These are phyloP conservation scores for Brachyptera risi DNA, from an alignment of 2,888 invertebrate species.

Conservation along the genomic window DNA sequence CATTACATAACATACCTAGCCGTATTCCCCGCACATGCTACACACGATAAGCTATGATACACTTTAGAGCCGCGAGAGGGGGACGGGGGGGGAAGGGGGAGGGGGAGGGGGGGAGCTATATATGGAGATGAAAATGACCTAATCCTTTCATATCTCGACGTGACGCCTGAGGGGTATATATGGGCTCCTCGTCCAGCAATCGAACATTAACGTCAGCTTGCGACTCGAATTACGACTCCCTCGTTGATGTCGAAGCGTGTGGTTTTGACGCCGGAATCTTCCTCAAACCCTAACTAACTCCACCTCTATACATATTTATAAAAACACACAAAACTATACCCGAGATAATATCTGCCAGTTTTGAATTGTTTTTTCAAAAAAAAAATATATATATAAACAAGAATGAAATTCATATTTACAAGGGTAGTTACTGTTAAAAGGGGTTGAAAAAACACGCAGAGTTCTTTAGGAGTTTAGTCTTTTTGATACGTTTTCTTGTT, in stretches of 20 bases:
- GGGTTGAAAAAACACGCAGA: too few species aligned
- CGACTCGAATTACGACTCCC: constrained; percentile 31
- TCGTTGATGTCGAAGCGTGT: constrained; percentile 29
- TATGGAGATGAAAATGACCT: constrained; percentile 32
- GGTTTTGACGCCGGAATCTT: constrained; percentile 9
- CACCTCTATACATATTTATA: too few species aligned
- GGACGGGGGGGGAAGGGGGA: neutral
- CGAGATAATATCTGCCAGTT: neutral
- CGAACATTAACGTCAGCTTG: constrained; percentile 31
- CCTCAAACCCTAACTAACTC: too few species aligned
- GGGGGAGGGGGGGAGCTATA: neutral
- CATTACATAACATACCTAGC: constrained; percentile 5
- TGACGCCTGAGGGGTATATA: constrained; percentile 31
- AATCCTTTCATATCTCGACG: constrained; percentile 32
- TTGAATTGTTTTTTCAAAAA: neutral
- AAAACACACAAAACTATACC: neutral
- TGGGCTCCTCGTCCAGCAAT: too few species aligned
- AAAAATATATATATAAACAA: neutral
- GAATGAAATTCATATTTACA: neutral
- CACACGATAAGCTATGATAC: constrained; percentile 13
- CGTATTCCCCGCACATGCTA: too few species aligned
- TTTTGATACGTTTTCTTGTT: constrained; percentile 6
- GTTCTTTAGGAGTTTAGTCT: neutral
- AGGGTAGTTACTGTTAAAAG: too few species aligned
- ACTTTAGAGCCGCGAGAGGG: too few species aligned